These are phyloP conservation scores for Agrypnus murinus DNA, from an alignment of 2,888 invertebrate species.

Conservation along the genomic window DNA sequence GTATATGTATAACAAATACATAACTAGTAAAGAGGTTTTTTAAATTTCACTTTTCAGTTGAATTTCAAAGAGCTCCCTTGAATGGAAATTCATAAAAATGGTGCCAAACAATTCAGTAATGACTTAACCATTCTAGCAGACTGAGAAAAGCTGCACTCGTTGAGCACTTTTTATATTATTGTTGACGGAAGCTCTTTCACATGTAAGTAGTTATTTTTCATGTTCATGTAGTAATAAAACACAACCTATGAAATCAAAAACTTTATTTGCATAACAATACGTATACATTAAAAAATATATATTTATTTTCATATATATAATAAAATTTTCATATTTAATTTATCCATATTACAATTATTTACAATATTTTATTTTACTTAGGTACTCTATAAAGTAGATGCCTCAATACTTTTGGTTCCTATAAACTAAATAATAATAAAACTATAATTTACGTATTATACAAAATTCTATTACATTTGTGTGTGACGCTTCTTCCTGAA, in stretches of 20 bases:
- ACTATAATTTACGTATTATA: conserved; percentile 19
- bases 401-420: conserved; percentile 49
- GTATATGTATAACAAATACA: too few relatives aligned
- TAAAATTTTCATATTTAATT: conserved; percentile 37
- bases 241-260: neutral
- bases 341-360: conserved; percentile 44
- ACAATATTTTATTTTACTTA: conserved; percentile 47
- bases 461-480: conserved; percentile 52
- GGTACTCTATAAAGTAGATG: conserved; percentile 50
- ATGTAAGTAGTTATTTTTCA: too few relatives aligned
- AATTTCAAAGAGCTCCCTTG: too few relatives aligned
- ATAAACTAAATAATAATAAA: conserved; percentile 37
- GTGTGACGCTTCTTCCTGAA: conserved; percentile 71
- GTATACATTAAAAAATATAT: conserved; percentile 42
- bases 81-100: too few relatives aligned
- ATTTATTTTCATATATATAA: conserved; percentile 28
- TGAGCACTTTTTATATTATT: too few relatives aligned
- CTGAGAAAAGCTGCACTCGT: too few relatives aligned
- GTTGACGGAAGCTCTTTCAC: too few relatives aligned
- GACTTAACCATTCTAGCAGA: too few relatives aligned
- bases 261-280: conserved; percentile 29
- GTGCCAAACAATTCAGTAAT: too few relatives aligned
- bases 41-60: too few relatives aligned
- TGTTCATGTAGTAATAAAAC: too few relatives aligned
- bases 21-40: too few relatives aligned